Conservation (phyloP, 2,113 vertebrate genomes). For the Perognathus longimembris region DNA sequence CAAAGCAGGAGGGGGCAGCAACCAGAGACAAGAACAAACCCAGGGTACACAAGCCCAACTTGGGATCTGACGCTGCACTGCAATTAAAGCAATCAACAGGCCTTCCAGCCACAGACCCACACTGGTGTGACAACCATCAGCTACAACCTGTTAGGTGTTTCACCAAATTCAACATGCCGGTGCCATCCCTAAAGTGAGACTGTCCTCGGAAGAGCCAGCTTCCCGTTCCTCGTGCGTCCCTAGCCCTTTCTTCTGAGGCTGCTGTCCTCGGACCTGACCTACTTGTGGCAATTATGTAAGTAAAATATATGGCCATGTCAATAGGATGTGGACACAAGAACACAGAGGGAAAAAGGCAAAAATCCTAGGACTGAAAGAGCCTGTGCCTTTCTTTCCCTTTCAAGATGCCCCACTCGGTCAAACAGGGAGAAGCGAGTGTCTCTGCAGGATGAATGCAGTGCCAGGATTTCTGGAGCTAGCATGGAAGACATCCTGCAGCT, state of each 20-base stretch:
- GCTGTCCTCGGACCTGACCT: background rate
- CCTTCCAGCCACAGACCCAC: conserved; percentile 15
- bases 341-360: conserved; percentile 52
- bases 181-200: conserved; percentile 3
- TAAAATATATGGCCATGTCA: conserved; percentile 46
- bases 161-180: background rate
- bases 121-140: background rate
- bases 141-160: background rate
- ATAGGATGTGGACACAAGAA: conserved; percentile 21
- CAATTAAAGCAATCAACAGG: background rate
- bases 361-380: conserved; percentile 33
- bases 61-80: conserved; percentile 5
- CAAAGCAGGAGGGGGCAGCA: too few relatives aligned
- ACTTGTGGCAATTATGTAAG: conserved; percentile 3
- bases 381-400: conserved; percentile 46
- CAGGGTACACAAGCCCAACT: conserved; percentile 23
- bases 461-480: background rate
- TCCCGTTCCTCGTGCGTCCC: background rate
- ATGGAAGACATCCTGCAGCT: background rate
- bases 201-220: background rate
- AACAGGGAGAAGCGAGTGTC: too few relatives aligned
- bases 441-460: too few relatives aligned
- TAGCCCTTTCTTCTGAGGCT: conserved; percentile 30
- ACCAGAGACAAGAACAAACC: background rate
- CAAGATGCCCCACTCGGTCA: background rate